Conservation (phyloP, 2,888 invertebrate genomes). For the Melieria omissa region DNA sequence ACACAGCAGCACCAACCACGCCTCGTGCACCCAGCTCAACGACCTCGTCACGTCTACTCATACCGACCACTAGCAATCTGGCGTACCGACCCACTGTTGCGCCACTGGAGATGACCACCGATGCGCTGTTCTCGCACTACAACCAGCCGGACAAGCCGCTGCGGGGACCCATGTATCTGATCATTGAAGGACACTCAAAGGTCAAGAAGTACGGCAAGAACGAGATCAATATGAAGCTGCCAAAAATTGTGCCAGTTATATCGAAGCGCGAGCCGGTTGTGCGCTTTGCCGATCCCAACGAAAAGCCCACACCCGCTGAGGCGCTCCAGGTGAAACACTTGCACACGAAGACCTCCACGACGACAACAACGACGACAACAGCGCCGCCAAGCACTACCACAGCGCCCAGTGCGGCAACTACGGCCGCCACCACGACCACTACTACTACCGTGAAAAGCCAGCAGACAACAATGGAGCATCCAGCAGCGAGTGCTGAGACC, state of each 20-base stretch:
- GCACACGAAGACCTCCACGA: constrained; percentile 58
- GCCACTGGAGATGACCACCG: constrained; percentile 68
- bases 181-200: constrained; percentile 87
- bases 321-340: constrained; percentile 64
- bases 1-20: constrained; percentile 30
- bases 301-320: constrained; percentile 59
- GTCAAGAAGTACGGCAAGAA: constrained; percentile 83
- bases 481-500: background rate
- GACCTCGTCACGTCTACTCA: constrained; percentile 51
- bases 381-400: constrained; percentile 31
- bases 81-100: constrained; percentile 64
- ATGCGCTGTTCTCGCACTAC: constrained; percentile 73
- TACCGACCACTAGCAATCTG: constrained; percentile 58
- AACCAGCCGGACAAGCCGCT: constrained; percentile 73
- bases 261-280: constrained; percentile 63
- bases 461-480: background rate
- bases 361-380: constrained; percentile 44
- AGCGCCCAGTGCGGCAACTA: constrained; percentile 23
- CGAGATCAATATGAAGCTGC: constrained; percentile 62
- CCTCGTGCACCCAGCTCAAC: constrained; percentile 39
- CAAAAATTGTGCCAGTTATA: constrained; percentile 65
- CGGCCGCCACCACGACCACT: constrained; percentile 2
- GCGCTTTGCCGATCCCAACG: constrained; percentile 59
- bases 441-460: constrained; percentile 3
- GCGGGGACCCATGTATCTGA: constrained; percentile 76